Conservation (phyloP, 2,113 vertebrate species). For the Oreochromis aureus region DNA sequence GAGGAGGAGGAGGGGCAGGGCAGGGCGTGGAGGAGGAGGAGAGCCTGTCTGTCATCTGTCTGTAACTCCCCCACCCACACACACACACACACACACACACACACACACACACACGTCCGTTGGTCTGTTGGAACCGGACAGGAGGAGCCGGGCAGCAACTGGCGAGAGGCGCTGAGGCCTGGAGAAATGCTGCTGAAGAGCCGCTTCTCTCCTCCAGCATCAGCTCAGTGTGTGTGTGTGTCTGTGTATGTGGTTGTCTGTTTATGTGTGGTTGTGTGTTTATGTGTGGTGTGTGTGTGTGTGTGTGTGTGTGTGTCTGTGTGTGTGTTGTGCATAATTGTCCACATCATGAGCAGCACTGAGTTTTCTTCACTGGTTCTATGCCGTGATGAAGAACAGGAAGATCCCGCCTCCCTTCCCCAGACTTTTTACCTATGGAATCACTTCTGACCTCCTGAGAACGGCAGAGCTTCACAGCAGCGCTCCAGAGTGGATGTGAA, state of each 20-base stretch:
- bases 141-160: not conserved
- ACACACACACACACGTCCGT: not conserved
- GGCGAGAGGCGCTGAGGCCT: conserved; percentile 5
- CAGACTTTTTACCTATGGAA: not conserved
- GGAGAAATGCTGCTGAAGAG: not conserved
- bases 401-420: not conserved
- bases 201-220: not conserved
- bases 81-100: not conserved
- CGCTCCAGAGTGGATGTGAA: not conserved
- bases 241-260: not conserved
- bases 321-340: not conserved
- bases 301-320: not conserved
- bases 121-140: not conserved
- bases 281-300: not conserved
- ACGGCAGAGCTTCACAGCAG: not conserved
- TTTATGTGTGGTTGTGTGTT: not conserved
- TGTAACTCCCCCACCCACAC: not conserved
- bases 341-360: not conserved
- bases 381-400: not conserved
- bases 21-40: not conserved
- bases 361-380: not conserved
- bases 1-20: not conserved
- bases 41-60: not conserved
- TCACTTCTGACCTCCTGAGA: not conserved
- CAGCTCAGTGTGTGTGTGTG: not conserved